These are phyloP conservation scores for Linnaemya tessellans DNA, from an alignment of 2,888 invertebrate genomes.

Conservation along the genomic window DNA sequence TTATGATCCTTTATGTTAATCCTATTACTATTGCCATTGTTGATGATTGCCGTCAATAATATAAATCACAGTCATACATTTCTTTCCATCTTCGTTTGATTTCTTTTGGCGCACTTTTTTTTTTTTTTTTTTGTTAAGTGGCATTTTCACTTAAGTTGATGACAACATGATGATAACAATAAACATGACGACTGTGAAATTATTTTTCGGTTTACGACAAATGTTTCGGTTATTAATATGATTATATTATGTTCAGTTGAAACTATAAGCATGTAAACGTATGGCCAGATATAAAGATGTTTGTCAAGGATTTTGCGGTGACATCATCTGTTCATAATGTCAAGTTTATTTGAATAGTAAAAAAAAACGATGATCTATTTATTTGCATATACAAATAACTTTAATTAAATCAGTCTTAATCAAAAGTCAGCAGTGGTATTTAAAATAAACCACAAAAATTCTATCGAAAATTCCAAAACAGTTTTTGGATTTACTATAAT, in stretches of 20 bases:
- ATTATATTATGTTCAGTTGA: constrained; percentile 25
- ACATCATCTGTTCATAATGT: constrained; percentile 63
- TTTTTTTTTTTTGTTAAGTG: constrained; percentile 53
- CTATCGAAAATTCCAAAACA: too few species aligned
- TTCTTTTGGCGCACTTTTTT: constrained; percentile 7
- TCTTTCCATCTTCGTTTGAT: constrained; percentile 21
- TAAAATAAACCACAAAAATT: not conserved
- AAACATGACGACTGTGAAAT: constrained; percentile 55
- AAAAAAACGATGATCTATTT: not conserved
- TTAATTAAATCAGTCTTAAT: not conserved
- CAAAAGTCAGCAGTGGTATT: not conserved
- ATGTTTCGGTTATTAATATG: constrained; percentile 61
- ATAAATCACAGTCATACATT: constrained; percentile 63
- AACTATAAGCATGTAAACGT: not conserved
- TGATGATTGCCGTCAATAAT: constrained; percentile 61
- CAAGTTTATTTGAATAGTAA: constrained; percentile 33
- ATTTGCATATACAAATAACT: not conserved
- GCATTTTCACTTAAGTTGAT: constrained; percentile 71
- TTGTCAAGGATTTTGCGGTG: constrained; percentile 60
- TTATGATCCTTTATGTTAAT: constrained; percentile 61
- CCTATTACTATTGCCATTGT: constrained; percentile 38
- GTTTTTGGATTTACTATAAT: too few species aligned
- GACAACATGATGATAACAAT: constrained; percentile 63
- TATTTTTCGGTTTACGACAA: constrained; percentile 42
- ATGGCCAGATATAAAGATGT: constrained; percentile 58